phyloP scores from a whole-genome alignment of 53 echinoderm and acorn worm species.

The Arbacia lixula region DNA sequence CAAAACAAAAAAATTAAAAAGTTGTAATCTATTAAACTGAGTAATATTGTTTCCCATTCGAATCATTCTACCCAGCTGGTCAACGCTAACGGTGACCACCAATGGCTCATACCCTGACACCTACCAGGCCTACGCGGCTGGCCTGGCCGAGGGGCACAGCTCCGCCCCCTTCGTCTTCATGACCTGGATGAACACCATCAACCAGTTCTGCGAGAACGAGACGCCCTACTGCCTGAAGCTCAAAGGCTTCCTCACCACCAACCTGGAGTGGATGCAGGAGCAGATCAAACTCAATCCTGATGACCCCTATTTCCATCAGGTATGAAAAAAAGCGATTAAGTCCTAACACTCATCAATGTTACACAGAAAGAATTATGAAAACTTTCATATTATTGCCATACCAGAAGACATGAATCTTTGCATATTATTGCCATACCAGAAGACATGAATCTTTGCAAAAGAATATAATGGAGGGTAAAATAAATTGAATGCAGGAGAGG shows the following conservation, averaged over 20 bases:
- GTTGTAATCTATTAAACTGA: no score
- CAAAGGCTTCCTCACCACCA: slow-evolving; percentile 69
- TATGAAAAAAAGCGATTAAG: slow-evolving; percentile 23
- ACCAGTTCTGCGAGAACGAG: slow-evolving; percentile 66
- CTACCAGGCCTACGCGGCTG: slow-evolving; percentile 93
- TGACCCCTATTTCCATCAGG: slow-evolving; percentile 95
- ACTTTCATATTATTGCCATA: no score
- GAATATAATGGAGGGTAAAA: no score
- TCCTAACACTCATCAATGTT: no score
- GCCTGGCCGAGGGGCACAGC: slow-evolving; percentile 79
- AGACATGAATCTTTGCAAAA: no score
- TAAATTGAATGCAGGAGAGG: no score
- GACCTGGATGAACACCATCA: slow-evolving; percentile 86
- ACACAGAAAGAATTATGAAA: no score
- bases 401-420: no score
- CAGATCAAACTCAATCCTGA: slow-evolving; percentile 62
- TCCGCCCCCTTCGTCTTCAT: slow-evolving; percentile 81
- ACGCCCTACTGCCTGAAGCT: slow-evolving; percentile 72
- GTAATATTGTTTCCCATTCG: no score
- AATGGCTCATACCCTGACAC: slow-evolving; percentile 73
- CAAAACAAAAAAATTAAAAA: no score
- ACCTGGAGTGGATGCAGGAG: slow-evolving; percentile 81
- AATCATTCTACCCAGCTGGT: slow-evolving; percentile 63
- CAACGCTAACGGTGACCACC: slow-evolving; percentile 85
- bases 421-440: no score